Conservation (phyloP, 1,140 invertebrate species). For the Limonius californicus region DNA sequence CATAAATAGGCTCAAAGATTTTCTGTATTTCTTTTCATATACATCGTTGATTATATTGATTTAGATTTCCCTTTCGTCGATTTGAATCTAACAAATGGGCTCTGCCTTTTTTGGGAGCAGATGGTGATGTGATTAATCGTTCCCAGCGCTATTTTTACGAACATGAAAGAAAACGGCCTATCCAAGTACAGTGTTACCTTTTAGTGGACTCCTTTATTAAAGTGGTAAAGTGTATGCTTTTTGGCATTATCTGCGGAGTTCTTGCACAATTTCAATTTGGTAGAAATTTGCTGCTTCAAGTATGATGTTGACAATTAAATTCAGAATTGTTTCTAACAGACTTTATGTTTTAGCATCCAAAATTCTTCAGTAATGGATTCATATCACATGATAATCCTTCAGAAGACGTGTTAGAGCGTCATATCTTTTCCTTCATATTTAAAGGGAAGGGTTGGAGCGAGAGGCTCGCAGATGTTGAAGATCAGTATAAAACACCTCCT, state of each 20-base stretch:
- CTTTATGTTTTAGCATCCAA: slow-evolving; percentile 53
- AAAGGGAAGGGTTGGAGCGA: slow-evolving; percentile 76
- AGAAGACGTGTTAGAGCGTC: slow-evolving; percentile 58
- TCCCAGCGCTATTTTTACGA: slow-evolving; percentile 73
- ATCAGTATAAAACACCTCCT: slow-evolving; percentile 58
- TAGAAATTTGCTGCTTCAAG: slow-evolving; percentile 40
- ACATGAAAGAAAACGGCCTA: slow-evolving; percentile 64
- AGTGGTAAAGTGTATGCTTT: slow-evolving; percentile 49
- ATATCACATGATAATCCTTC: slow-evolving; percentile 53
- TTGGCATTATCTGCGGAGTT: slow-evolving; percentile 54
- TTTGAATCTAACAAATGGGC: too few relatives aligned
- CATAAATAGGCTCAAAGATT: too few relatives aligned
- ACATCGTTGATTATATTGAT: too few relatives aligned
- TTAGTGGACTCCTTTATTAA: slow-evolving; percentile 49
- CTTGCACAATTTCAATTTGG: slow-evolving; percentile 63
- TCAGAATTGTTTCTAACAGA: background rate
- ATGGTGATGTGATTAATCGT: slow-evolving; percentile 72
- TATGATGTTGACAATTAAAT: background rate
- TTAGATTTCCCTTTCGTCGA: too few relatives aligned
- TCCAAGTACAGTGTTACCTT: slow-evolving; percentile 64
- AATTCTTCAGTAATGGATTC: slow-evolving; percentile 68
- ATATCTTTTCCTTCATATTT: slow-evolving; percentile 66
- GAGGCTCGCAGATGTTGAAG: slow-evolving; percentile 56
- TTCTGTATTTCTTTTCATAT: too few relatives aligned
- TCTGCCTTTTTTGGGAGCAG: slow-evolving; percentile 73